Evolutionary conservation across 2,888 invertebrate species (phyloP).

Genomic region (Epistrophe eligans): DNA sequence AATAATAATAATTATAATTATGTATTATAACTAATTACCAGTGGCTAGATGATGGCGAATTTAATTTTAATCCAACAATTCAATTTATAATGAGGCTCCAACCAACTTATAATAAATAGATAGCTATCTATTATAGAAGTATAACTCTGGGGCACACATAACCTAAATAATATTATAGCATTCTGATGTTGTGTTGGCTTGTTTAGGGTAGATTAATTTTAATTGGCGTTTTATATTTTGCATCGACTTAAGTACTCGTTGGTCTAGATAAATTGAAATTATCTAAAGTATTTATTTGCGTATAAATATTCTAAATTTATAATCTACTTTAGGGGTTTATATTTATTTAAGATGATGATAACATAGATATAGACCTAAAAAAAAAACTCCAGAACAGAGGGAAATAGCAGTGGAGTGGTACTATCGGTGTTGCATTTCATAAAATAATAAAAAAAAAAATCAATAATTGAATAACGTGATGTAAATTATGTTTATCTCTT

Average conservation of each 20-base stretch:
- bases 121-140: not conserved
- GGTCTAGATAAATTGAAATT: not conserved
- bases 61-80: constrained; percentile 53
- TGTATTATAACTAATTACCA: constrained; percentile 18
- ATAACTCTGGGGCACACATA: not conserved
- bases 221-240: constrained; percentile 48
- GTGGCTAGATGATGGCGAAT: constrained; percentile 29
- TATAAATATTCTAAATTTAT: not conserved
- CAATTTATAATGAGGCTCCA: constrained; percentile 45
- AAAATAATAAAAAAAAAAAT: not conserved
- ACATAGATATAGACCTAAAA: not conserved
- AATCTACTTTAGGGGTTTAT: not conserved
- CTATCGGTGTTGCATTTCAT: not conserved
- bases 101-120: not conserved
- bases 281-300: not conserved
- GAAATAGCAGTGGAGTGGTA: not conserved
- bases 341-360: not conserved
- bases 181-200: not conserved
- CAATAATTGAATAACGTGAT: no score
- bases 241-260: not conserved
- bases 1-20: not conserved
- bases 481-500: no score
- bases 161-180: not conserved
- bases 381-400: not conserved
- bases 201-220: constrained; percentile 57